phyloP scores from a whole-genome alignment of 37 sponge, comb jelly and placozoan genomes.

The Theonella swinhoei region DNA sequence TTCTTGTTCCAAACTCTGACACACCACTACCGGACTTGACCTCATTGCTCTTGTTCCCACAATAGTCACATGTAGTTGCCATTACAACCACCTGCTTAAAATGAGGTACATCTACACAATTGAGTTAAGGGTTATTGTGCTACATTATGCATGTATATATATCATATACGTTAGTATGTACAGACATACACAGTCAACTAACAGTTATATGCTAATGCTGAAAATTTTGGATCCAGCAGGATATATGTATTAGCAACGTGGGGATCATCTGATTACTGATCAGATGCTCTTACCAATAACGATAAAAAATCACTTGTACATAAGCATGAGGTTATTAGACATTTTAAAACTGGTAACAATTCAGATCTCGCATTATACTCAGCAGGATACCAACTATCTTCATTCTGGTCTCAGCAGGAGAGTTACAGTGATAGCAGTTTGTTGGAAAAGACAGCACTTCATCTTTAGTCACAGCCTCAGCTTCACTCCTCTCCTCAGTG shows the following conservation, averaged over 20 bases:
- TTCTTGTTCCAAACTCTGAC: slow-evolving; percentile 67
- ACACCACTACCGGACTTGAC: slow-evolving; percentile 92
- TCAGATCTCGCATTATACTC: too few relatives aligned
- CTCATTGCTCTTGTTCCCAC: slow-evolving; percentile 89
- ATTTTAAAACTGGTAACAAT: too few relatives aligned
- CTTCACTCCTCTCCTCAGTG: neutral
- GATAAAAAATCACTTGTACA: too few relatives aligned
- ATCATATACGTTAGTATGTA: too few relatives aligned
- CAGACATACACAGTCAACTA: too few relatives aligned
- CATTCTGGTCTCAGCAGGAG: slow-evolving; percentile 76
- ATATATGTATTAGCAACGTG: too few relatives aligned
- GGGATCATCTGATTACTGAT: too few relatives aligned
- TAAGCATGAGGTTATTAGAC: too few relatives aligned
- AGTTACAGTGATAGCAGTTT: slow-evolving; percentile 64
- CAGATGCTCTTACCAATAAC: too few relatives aligned
- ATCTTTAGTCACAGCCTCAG: neutral
- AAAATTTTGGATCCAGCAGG: too few relatives aligned
- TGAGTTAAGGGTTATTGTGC: neutral
- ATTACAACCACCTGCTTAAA: slow-evolving; percentile 94
- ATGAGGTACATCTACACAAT: slow-evolving; percentile 72
- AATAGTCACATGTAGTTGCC: slow-evolving; percentile 89
- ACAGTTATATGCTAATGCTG: too few relatives aligned
- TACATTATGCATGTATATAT: too few relatives aligned
- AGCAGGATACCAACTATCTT: slow-evolving; percentile 77
- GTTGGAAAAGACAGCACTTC: slow-evolving; percentile 61